Evolutionary conservation across 2,797 vertebrate genomes (phyloP).

Genomic region (Ibycter americanus): DNA sequence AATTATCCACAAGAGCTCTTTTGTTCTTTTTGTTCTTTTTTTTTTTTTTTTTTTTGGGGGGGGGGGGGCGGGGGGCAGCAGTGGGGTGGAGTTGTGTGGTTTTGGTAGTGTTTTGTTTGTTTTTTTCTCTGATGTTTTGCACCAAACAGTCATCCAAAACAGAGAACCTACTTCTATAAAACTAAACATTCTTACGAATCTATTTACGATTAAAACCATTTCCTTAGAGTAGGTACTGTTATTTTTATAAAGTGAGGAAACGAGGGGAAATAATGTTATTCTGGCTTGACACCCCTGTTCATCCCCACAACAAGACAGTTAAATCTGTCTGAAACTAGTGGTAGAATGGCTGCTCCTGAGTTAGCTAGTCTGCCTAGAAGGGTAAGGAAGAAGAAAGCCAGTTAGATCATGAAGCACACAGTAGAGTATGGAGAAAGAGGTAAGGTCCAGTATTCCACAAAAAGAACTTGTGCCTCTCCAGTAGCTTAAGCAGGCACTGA

Average conservation of each 20-base stretch:
- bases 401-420: neutral
- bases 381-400: neutral
- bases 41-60: too few relatives aligned
- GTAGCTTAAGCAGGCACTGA: neutral
- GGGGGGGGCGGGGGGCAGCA: too few relatives aligned
- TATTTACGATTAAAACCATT: neutral
- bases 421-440: neutral
- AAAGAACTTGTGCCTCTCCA: neutral
- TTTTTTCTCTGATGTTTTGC: neutral
- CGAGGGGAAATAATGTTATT: neutral
- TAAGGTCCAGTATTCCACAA: neutral
- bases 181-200: neutral
- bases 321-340: neutral
- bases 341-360: neutral
- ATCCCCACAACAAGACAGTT: neutral
- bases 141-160: neutral
- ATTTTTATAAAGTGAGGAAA: neutral
- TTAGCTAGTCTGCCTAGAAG: neutral
- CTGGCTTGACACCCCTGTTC: neutral
- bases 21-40: too few relatives aligned
- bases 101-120: neutral
- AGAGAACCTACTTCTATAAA: neutral
- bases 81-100: neutral
- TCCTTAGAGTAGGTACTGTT: neutral
- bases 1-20: neutral